Evolutionary conservation across 2,888 invertebrate species (phyloP), one percentile per base, ranked within the genome.

Genomic region (Drosophila diplacantha): DNA sequence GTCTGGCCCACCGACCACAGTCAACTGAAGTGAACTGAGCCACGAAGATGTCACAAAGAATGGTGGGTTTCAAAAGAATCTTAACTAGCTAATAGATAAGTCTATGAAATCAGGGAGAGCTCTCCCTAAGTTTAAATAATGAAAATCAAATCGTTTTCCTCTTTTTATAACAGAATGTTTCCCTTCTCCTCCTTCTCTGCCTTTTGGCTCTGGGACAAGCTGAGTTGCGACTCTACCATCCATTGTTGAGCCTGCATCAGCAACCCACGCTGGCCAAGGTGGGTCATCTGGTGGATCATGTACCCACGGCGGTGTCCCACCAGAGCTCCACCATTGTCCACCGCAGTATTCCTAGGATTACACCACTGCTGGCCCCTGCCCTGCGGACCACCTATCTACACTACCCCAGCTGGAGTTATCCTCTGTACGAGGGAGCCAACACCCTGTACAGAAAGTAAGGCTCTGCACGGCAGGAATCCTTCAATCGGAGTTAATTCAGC

Each of bases 321-420:
- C 90, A 91, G 71, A 89, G 90, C 46, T 88, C 89, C 7, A 81
- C 89, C 16, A 89, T 90, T 61, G 85, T 90, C n/a, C 90, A 88
- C 57, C 86, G 88, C 34, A 86, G 88, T 1, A 88, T 88, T 24
- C 67, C 76, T 12, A 64, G 61, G 41, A 56, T 66, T 12, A 56
- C 64, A 3, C 37, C 61, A 5, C 24, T 78, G 29, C 38, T 60
- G 39, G 47, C 65, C 3, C 62, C 64, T 24, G 49, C 67, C 6
- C 35, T 65, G 26, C 55, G 64, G 20, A 68, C 50, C 24, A 39
- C 52, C 20, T 47, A 49, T 6, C 12, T 54, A 2, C 35, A 61
- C 32, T 47, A 60, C 35, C 56, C 39, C 26, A 35, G 18, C 16
- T 73, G 69, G 62, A 67, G 57, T 9, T 67, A 71, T 44, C 60